Evolutionary conservation across 2,797 vertebrate genomes (phyloP).

Genomic region (Aulostomus chinensis): DNA sequence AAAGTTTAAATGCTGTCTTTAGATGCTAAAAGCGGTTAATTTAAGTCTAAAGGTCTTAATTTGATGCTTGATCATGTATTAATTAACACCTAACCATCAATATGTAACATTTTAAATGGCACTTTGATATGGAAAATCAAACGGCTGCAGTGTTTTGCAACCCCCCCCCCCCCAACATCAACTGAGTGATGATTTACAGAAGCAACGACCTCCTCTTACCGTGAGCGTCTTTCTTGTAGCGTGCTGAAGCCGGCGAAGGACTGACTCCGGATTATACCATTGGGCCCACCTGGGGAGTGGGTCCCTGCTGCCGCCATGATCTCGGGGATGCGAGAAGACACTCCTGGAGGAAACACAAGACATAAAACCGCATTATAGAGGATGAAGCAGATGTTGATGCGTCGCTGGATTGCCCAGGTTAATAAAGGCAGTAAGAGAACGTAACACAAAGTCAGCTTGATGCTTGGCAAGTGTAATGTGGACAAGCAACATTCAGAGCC

Average conservation of each 20-base stretch:
- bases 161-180: too few relatives aligned
- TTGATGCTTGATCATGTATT: too few relatives aligned
- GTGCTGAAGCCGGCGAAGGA: constrained; percentile 99
- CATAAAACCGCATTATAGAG: background rate
- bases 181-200: background rate
- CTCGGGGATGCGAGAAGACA: constrained; percentile 89
- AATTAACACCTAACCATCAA: too few relatives aligned
- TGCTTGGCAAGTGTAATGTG: constrained; percentile 28
- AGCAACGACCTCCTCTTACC: constrained; percentile 81
- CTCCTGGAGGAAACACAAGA: constrained; percentile 78
- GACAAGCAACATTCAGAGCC: constrained; percentile 56
- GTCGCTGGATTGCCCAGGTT: too few relatives aligned
- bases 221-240: constrained; percentile 92
- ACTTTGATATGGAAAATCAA: too few relatives aligned
- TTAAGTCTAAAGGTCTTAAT: too few relatives aligned
- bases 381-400: background rate
- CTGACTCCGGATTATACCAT: constrained; percentile 97
- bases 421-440: background rate
- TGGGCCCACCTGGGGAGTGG: constrained; percentile 95
- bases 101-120: too few relatives aligned
- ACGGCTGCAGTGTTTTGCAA: too few relatives aligned
- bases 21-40: too few relatives aligned
- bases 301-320: constrained; percentile 94
- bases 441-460: constrained; percentile 15
- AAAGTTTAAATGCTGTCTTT: too few relatives aligned